Evolutionary conservation across 37 sponge, comb jelly and placozoan genomes (phyloP), one percentile per base, ranked within the genome.

Genomic region (Dysidea cf. avara): DNA sequence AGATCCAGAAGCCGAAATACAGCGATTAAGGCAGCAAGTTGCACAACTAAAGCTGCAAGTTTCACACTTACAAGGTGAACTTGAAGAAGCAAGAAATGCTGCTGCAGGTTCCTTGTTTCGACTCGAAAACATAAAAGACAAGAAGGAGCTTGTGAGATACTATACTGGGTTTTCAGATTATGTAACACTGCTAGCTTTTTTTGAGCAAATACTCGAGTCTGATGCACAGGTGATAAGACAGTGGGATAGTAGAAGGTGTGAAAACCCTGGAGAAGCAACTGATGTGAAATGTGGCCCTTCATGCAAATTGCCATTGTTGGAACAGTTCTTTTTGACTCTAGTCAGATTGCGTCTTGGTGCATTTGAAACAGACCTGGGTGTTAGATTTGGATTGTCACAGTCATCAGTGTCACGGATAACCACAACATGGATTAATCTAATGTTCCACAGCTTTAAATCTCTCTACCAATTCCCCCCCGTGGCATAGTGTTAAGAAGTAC

Each of bases 391-490:
- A 14, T 20, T 66, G 1, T 43, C 21, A 25, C 68, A 22, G n/a
- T 46, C 48, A 20, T n/a, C 68, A 12, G 68, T 66, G 48, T 43
- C 48, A 24, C 21, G 28, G 25, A 66, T 39, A 2, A 43, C 40
- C 68, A 66, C 12, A 2, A 46, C 68, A 43, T 66, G 43, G 68
- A 66, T 36, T 26, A 66, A n/a, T n/a, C n/a, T n/a, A n/a, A n/a
- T n/a, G n/a, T n/a, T n/a, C n/a, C n/a, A n/a, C n/a, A n/a, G n/a
- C 37, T 28, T 66, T 29, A 46, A 38, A 46, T 4, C 26, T 25
- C 16, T 39, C 40, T 22, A 43, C 48, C 46, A 61, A 43, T 22
- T 43, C 48, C 48, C 7, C 21, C 21, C 40, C 68, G 24, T 48
- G 68, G 1, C 20, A 29, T 13, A 52, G 53, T 29, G 72, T 71